phyloP scores from a whole-genome alignment of 2,797 vertebrate species.

The Lepilemur ruficaudatus region DNA sequence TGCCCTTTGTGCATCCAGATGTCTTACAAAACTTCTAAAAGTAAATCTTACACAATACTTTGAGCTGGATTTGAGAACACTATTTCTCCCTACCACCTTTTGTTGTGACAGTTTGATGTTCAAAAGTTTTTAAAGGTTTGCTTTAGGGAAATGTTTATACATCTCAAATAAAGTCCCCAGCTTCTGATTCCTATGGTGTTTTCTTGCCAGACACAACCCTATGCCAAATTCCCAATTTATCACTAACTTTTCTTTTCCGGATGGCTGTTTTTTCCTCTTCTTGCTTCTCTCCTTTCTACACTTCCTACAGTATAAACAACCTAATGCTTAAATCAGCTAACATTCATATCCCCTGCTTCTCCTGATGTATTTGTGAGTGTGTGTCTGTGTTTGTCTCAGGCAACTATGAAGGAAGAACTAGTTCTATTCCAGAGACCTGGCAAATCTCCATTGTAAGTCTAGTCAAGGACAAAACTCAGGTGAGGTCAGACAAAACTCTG shows the following conservation, averaged over 20 bases:
- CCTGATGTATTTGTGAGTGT: background rate
- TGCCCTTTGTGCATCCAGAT: background rate
- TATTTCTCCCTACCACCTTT: constrained; percentile 31
- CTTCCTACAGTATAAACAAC: background rate
- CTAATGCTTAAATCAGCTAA: background rate
- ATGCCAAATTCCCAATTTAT: background rate
- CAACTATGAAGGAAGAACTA: background rate
- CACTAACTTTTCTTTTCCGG: background rate
- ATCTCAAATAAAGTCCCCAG: background rate
- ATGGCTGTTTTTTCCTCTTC: background rate
- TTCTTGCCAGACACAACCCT: background rate
- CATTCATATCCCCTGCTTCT: background rate
- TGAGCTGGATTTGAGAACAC: constrained; percentile 17
- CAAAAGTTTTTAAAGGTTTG: constrained; percentile 48
- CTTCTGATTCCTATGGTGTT: background rate
- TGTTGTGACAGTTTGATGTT: constrained; percentile 46
- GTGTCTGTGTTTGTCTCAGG: background rate
- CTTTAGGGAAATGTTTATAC: constrained; percentile 59
- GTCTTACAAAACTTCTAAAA: constrained; percentile 8
- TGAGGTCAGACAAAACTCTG: background rate
- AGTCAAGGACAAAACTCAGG: background rate
- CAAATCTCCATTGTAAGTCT: background rate
- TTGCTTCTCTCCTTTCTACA: background rate
- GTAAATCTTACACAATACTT: background rate
- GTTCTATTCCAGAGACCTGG: background rate